A percentile compares a stretch with the other conserved stretches of the same genome.
Evolutionary conservation across 1,140 invertebrate species (phyloP).

Genomic region (Musca vetustissima): DNA sequence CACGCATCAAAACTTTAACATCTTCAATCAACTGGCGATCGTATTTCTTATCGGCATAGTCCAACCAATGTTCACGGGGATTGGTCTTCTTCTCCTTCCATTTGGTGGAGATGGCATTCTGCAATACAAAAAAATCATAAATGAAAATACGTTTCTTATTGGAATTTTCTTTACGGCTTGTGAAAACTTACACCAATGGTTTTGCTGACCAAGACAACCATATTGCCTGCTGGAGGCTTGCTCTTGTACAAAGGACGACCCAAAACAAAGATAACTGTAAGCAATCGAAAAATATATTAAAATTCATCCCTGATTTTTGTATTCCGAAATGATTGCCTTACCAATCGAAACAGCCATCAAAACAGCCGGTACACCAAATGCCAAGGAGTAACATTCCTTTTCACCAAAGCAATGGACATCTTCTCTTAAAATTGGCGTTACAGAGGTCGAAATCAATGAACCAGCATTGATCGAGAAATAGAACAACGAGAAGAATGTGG

Average conservation of each 20-base stretch:
- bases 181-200: slow-evolving; percentile 78
- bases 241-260: slow-evolving; percentile 81
- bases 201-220: slow-evolving; percentile 77
- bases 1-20: slow-evolving; percentile 66
- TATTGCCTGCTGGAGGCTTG: slow-evolving; percentile 79
- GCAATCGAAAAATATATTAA: slow-evolving; percentile 52
- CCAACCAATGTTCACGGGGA: slow-evolving; percentile 73
- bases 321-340: slow-evolving; percentile 13
- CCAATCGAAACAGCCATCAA: slow-evolving; percentile 78
- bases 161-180: too few species aligned
- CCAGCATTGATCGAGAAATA: slow-evolving; percentile 94
- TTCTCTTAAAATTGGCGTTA: slow-evolving; percentile 84
- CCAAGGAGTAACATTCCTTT: slow-evolving; percentile 83
- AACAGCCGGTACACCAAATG: slow-evolving; percentile 88
- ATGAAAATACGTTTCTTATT: slow-evolving; percentile 55
- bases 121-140: slow-evolving; percentile 61
- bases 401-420: slow-evolving; percentile 81
- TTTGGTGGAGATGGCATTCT: slow-evolving; percentile 69
- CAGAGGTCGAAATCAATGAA: slow-evolving; percentile 83
- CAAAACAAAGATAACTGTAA: slow-evolving; percentile 79
- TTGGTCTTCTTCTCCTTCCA: slow-evolving; percentile 61
- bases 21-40: slow-evolving; percentile 68
- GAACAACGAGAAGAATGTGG: slow-evolving; percentile 89
- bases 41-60: slow-evolving; percentile 77
- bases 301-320: neutral